These are phyloP conservation scores for Lepidocyrtoides sp. DNA, from an alignment of 2,888 invertebrate species.

Conservation along the genomic window DNA sequence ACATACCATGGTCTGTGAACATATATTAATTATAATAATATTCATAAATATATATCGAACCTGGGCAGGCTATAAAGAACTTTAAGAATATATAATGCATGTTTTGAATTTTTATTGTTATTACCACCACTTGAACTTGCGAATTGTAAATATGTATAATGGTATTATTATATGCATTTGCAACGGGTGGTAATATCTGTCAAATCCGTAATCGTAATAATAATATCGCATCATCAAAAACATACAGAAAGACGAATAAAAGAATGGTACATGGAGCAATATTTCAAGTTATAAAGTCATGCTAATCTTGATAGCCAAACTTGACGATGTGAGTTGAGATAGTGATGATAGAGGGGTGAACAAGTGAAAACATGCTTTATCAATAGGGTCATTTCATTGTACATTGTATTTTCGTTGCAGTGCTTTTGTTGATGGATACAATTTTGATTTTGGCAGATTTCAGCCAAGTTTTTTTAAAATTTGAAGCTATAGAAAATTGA, in stretches of 20 bases:
- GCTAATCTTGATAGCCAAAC: conserved; percentile 41
- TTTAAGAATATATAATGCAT: conserved; percentile 13
- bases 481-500: not conserved
- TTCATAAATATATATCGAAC: conserved; percentile 26
- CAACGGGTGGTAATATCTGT: conserved; percentile 59
- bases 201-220: conserved; percentile 35
- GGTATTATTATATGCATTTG: conserved; percentile 20
- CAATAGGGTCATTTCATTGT: not conserved
- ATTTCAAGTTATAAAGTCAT: not conserved
- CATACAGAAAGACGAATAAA: conserved; percentile 31
- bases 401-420: not conserved
- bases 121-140: not conserved
- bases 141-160: not conserved
- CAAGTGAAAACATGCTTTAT: no score
- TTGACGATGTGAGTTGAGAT: conserved; percentile 34
- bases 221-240: not conserved
- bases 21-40: not conserved
- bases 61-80: not conserved
- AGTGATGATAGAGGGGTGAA: not conserved
- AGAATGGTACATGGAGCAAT: not conserved
- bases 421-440: no score
- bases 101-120: conserved; percentile 44
- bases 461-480: not conserved
- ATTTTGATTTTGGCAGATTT: no score
- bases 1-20: not conserved